Percentiles rank a stretch among this genome's conserved stretches.
Evolutionary conservation across 2,888 invertebrate genomes (phyloP).

Genomic region (Ptychoptera contaminata): DNA sequence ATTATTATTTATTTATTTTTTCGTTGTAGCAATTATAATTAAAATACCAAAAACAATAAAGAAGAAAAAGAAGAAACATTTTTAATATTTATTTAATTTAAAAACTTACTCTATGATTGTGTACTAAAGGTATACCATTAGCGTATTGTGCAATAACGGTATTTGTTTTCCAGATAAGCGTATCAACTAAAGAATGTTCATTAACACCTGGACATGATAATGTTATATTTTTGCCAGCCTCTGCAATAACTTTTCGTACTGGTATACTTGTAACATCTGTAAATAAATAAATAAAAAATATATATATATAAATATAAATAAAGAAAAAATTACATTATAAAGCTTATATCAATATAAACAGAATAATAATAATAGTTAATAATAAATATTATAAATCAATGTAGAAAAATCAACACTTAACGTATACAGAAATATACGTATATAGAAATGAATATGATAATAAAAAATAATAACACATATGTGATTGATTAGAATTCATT

Average conservation of each 20-base stretch:
- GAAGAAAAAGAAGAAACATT: too few relatives aligned
- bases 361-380: neutral
- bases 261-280: slow-evolving; percentile 43
- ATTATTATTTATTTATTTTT: too few relatives aligned
- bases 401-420: neutral
- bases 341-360: slow-evolving; percentile 11
- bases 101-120: slow-evolving; percentile 29
- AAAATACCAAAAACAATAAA: neutral
- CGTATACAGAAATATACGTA: too few relatives aligned
- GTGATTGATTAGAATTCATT: too few relatives aligned
- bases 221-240: slow-evolving; percentile 48
- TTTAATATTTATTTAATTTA: neutral
- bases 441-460: too few relatives aligned
- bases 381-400: neutral
- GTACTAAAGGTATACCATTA: slow-evolving; percentile 31
- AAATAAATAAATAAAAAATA: slow-evolving; percentile 18
- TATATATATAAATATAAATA: too few relatives aligned
- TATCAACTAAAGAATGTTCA: slow-evolving; percentile 46
- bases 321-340: neutral
- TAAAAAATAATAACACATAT: too few relatives aligned
- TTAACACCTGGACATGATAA: slow-evolving; percentile 51
- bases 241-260: slow-evolving; percentile 40
- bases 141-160: slow-evolving; percentile 30
- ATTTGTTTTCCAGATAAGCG: slow-evolving; percentile 41
- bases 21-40: too few relatives aligned